These are phyloP conservation scores for Microtus oregoni DNA, from an alignment of 2,113 vertebrate genomes.

Conservation along the genomic window DNA sequence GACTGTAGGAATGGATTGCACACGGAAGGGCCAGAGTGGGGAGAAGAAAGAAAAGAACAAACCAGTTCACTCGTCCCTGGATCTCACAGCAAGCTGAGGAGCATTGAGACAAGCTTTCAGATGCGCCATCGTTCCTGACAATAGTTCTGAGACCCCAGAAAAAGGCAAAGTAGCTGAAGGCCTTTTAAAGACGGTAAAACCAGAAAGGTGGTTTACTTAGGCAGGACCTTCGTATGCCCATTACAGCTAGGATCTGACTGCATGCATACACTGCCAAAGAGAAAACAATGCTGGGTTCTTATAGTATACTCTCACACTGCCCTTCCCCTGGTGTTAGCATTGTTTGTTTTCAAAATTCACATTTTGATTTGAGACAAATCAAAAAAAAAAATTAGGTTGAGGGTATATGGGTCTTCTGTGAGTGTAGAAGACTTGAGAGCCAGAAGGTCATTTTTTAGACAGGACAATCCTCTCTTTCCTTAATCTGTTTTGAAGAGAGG, in stretches of 20 bases:
- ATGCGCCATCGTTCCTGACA: constrained; percentile 17
- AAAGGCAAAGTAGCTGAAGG: constrained; percentile 21
- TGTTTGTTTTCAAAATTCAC: background rate
- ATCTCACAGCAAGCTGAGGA: background rate
- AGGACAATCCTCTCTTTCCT: background rate
- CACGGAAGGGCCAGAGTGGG: background rate
- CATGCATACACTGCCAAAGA: background rate
- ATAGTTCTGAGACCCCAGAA: constrained; percentile 33
- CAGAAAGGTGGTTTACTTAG: constrained; percentile 11
- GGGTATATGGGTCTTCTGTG: background rate
- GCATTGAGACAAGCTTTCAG: background rate
- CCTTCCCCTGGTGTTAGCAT: constrained; percentile 10
- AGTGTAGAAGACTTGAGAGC: background rate
- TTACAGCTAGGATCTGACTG: background rate
- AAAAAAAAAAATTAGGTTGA: constrained; percentile 38
- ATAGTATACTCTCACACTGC: constrained; percentile 25
- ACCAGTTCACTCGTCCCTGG: background rate
- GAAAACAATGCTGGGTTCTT: constrained; percentile 39
- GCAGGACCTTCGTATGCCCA: background rate
- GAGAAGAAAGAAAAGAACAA: background rate
- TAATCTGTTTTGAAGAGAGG: too few relatives aligned
- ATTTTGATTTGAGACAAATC: constrained; percentile 47
- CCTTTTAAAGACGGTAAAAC: background rate
- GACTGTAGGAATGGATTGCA: background rate
- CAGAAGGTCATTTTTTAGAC: constrained; percentile 6